Evolutionary conservation across 2,888 invertebrate species (phyloP).

Genomic region (Apodemia zela): DNA sequence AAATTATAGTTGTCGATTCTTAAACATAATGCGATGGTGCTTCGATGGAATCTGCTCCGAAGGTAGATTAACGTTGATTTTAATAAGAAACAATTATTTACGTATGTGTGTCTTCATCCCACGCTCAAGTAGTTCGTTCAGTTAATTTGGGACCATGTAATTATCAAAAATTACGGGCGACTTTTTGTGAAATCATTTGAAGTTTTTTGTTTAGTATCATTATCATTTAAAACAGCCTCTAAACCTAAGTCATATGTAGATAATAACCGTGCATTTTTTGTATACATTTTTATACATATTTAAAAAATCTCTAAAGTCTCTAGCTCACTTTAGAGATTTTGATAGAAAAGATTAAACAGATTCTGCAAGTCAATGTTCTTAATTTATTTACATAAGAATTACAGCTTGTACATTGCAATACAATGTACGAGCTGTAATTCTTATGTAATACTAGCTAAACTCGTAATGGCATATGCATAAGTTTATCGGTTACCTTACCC

Average conservation of each 20-base stretch:
- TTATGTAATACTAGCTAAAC: no score
- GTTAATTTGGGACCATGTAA: conserved; percentile 67
- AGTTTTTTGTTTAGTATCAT: conserved; percentile 49
- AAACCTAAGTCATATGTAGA: conserved; percentile 12
- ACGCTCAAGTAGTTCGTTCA: conserved; percentile 65
- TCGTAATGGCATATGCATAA: no score
- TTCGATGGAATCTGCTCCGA: conserved; percentile 72
- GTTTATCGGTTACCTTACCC: no score
- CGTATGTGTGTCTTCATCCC: conserved; percentile 70
- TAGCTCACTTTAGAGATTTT: background rate
- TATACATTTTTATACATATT: background rate
- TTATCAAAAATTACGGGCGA: conserved; percentile 76
- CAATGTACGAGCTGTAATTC: no score
- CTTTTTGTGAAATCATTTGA: conserved; percentile 65
- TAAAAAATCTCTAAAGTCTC: background rate
- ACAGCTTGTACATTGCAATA: no score
- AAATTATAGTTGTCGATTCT: conserved; percentile 81
- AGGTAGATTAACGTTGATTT: conserved; percentile 77
- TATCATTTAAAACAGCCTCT: conserved; percentile 23
- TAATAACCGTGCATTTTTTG: conserved; percentile 8
- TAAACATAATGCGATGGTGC: conserved; percentile 75
- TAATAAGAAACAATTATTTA: conserved; percentile 80
- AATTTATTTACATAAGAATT: no score
- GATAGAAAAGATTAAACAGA: no score
- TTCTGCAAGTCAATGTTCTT: no score